Evolutionary conservation across 64 coral and sea anemone species (phyloP).

Genomic region (Anthopleura sola): DNA sequence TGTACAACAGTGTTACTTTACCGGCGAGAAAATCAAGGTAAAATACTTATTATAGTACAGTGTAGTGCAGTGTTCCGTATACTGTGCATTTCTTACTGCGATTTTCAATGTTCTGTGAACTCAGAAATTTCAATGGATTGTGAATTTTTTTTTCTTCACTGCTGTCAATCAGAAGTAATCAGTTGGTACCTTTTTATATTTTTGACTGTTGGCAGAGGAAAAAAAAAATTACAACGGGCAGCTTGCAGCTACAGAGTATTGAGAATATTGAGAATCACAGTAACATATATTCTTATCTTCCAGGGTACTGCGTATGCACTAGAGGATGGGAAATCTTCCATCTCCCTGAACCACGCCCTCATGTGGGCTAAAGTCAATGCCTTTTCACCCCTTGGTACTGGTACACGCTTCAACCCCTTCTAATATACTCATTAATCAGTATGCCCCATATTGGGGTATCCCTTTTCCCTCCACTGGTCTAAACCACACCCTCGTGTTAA

Average conservation of each 20-base stretch:
- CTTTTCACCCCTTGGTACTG: slow-evolving; percentile 83
- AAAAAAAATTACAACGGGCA: too few species aligned
- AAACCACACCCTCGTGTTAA: slow-evolving; percentile 94
- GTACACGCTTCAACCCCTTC: slow-evolving; percentile 82
- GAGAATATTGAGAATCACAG: too few species aligned
- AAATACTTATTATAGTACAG: not conserved
- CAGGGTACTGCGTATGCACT: slow-evolving; percentile 78
- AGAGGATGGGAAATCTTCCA: slow-evolving; percentile 85
- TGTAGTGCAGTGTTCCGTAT: not conserved
- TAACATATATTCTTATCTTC: too few species aligned
- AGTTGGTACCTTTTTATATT: too few species aligned
- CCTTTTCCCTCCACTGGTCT: slow-evolving; percentile 63
- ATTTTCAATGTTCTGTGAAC: too few species aligned
- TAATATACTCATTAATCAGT: not conserved
- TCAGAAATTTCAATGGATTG: too few species aligned
- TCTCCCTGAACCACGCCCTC: slow-evolving; percentile 85
- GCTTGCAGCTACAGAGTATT: too few species aligned
- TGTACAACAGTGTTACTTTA: slow-evolving; percentile 70
- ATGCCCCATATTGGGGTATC: slow-evolving; percentile 32
- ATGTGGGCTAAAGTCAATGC: slow-evolving; percentile 98
- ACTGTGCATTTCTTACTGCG: too few species aligned
- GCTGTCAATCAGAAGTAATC: too few species aligned
- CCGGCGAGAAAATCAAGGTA: slow-evolving; percentile 88
- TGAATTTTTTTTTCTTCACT: too few species aligned
- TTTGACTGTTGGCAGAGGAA: too few species aligned